Conservation (phyloP, 2,797 vertebrate genomes). For the Coregonus suidteri region DNA sequence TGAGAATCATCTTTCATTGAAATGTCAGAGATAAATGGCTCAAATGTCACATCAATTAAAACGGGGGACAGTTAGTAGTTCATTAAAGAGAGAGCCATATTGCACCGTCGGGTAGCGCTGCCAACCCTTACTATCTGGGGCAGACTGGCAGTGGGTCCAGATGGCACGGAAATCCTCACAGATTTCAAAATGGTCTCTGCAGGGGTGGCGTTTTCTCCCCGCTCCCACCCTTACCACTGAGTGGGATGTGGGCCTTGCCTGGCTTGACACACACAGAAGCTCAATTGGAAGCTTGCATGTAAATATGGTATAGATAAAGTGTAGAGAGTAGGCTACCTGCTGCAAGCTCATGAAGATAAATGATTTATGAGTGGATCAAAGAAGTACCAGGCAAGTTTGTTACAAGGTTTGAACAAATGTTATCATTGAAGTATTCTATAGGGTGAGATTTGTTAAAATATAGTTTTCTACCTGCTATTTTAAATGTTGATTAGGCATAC, state of each 20-base stretch:
- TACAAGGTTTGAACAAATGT: not conserved
- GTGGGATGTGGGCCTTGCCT: slow-evolving; percentile 69
- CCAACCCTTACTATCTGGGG: slow-evolving; percentile 81
- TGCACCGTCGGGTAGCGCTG: slow-evolving; percentile 81
- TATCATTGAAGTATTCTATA: not conserved
- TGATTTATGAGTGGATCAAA: not conserved
- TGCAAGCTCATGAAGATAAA: not conserved
- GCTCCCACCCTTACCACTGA: slow-evolving; percentile 73
- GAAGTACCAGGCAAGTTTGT: not conserved
- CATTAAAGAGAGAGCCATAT: slow-evolving; percentile 83
- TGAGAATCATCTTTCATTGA: slow-evolving; percentile 81
- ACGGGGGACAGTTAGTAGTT: slow-evolving; percentile 82
- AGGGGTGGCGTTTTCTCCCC: slow-evolving; percentile 75
- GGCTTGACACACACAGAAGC: slow-evolving; percentile 32
- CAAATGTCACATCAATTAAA: slow-evolving; percentile 85
- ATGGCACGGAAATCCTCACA: slow-evolving; percentile 81
- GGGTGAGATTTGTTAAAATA: not conserved
- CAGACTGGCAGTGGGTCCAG: slow-evolving; percentile 81
- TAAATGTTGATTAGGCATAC: too few species aligned
- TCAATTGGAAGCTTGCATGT: slow-evolving; percentile 73
- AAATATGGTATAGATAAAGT: slow-evolving; percentile 62
- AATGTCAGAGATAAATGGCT: slow-evolving; percentile 84
- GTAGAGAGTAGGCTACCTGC: slow-evolving; percentile 4
- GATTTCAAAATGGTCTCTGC: slow-evolving; percentile 81
- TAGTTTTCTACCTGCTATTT: not conserved